These are phyloP conservation scores for Rhinoptilus africanus DNA, from an alignment of 2,113 vertebrate species.

Conservation along the genomic window DNA sequence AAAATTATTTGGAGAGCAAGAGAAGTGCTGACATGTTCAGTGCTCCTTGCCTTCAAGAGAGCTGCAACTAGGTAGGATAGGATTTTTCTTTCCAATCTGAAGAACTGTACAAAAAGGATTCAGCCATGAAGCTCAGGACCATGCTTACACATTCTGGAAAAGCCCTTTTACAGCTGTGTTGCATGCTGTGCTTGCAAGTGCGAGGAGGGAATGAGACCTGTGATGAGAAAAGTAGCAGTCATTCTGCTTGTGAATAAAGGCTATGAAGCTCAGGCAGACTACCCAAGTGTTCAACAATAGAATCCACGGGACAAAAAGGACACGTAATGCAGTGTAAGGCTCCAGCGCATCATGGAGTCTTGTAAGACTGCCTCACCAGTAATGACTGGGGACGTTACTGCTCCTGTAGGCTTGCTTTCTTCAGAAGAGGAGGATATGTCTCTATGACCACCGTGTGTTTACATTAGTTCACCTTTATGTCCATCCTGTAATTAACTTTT, in stretches of 20 bases:
- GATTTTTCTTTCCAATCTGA: not conserved
- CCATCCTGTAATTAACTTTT: not conserved
- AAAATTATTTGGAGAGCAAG: not conserved
- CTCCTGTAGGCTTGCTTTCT: not conserved
- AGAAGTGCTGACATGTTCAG: not conserved
- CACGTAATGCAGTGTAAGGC: not conserved
- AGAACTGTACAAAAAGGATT: not conserved
- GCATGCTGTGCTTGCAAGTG: not conserved
- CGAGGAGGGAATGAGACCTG: not conserved
- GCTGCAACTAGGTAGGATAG: not conserved
- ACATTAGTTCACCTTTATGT: not conserved
- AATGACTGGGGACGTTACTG: not conserved
- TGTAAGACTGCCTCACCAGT: not conserved
- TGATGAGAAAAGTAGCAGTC: not conserved
- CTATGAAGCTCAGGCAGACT: not conserved
- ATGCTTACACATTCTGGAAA: not conserved
- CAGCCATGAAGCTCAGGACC: not conserved
- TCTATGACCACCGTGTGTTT: accelerated
- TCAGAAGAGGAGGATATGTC: not conserved
- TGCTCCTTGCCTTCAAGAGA: not conserved
- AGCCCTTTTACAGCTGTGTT: not conserved
- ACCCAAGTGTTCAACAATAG: not conserved
- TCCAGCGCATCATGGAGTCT: accelerated
- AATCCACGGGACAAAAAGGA: not conserved
- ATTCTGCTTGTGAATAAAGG: not conserved